Base-by-base conservation (phyloP, 1,140 invertebrate species). In the Achroia grisella region DNA sequence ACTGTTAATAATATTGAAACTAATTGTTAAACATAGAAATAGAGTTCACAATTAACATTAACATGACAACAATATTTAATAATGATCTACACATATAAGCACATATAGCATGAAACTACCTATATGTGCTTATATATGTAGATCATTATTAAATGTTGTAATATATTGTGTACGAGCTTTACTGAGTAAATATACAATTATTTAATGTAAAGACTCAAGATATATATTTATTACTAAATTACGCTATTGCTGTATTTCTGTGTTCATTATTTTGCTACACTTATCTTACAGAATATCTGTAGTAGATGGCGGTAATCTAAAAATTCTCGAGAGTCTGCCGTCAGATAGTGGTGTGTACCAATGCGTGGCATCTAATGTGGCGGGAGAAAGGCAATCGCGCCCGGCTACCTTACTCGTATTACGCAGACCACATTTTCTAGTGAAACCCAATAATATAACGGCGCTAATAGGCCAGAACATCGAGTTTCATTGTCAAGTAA, bases 341-440 rank as follows among this genome's bases (percentile, higher is more conserved):
- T 88, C 90, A 17, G 96, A 98, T 78, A 92, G 93, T 55, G 96
- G 95, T 27, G 90, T 91, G 45, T 98, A 97, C 81, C 90, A 93
- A 59, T 98, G 96, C 81, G 84, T 94, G 10, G 95, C 95, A 1
- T 91, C 92, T 47, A 97, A 97, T 79, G 89, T 95, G 57, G 95
- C 94, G 2, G 95, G 94, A n/a, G 89, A 90, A 46, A 90, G 92
- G 67, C 93, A 95, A 71, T 94, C 93, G 4, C 76, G 84, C 11
- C 87, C 91, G 10, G 95, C 94, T 6, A 90, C 89, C 27, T 86
- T 97, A 4, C 92, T 92, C 39, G 95, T 97, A 44, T 92, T 87
- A 68, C 81, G 79, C n/a, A 71, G 83, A 72, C 86, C 86, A 59
- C 86, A 87, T 79, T 86, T 87, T 70, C 71, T 87, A 43, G 80